phyloP scores from a whole-genome alignment of 2,113 vertebrate genomes.

The Heterocephalus glaber region DNA sequence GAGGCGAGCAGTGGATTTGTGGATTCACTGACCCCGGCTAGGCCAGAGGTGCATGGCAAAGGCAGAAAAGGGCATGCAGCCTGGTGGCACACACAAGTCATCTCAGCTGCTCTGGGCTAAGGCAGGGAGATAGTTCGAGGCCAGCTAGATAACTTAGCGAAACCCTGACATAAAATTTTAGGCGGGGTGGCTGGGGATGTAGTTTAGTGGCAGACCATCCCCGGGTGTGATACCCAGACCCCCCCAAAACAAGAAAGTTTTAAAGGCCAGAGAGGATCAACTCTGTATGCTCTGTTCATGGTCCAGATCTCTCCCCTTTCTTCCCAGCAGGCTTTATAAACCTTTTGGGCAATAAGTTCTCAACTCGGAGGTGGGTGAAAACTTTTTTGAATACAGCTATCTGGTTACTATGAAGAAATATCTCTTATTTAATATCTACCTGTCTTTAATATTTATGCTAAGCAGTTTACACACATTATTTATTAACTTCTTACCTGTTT shows the following conservation, averaged over 20 bases:
- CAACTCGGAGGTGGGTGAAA: not conserved
- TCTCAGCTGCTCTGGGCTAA: not conserved
- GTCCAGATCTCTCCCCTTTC: not conserved
- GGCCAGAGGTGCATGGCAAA: not conserved
- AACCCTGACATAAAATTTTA: not conserved
- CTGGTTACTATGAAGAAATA: constrained; percentile 46
- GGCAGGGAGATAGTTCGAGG: not conserved
- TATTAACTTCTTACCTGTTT: constrained; percentile 40
- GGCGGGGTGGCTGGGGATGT: not conserved
- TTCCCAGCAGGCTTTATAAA: not conserved
- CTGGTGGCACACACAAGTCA: too few species aligned
- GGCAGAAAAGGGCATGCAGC: not conserved
- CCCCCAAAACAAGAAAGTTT: not conserved
- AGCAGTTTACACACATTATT: not conserved
- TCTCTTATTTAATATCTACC: not conserved
- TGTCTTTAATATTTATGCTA: constrained; percentile 11
- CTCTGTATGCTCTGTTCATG: not conserved
- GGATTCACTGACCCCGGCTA: rapidly evolving
- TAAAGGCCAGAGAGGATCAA: not conserved
- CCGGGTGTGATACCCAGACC: not conserved
- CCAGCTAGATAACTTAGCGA: not conserved
- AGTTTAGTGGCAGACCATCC: not conserved
- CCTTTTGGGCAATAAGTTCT: not conserved
- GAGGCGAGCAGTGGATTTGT: not conserved
- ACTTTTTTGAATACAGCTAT: not conserved